Evolutionary conservation across 2,888 invertebrate genomes (phyloP).

Genomic region (Schrankia costaestrigalis): DNA sequence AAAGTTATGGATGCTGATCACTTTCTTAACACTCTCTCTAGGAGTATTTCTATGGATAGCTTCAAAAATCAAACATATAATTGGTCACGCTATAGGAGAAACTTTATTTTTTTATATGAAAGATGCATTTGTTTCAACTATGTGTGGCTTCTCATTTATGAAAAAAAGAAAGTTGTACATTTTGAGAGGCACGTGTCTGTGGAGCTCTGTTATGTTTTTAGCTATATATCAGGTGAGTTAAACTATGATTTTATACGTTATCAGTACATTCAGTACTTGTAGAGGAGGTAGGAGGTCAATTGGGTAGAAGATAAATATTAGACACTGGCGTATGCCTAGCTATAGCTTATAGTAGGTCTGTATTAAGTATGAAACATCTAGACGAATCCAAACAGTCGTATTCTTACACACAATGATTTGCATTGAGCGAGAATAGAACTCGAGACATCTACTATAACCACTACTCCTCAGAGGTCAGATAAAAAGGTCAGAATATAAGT

Average conservation of each 20-base stretch:
- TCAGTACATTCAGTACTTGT: too few relatives aligned
- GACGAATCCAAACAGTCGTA: too few relatives aligned
- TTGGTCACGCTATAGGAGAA: conserved; percentile 8
- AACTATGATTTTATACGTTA: too few relatives aligned
- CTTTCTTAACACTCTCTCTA: conserved; percentile 13
- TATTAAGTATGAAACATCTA: too few relatives aligned
- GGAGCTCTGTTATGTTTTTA: conserved; percentile 38
- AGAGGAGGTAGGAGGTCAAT: too few relatives aligned
- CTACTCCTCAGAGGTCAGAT: too few relatives aligned
- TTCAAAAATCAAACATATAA: conserved; percentile 16
- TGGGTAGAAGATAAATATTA: too few relatives aligned
- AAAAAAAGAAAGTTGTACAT: conserved; percentile 29
- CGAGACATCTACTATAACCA: too few relatives aligned
- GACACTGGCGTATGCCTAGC: too few relatives aligned
- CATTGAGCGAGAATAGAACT: too few relatives aligned
- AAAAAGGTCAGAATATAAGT: not conserved
- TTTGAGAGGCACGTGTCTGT: conserved; percentile 37
- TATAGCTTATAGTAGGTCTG: too few relatives aligned
- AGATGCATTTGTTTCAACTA: conserved; percentile 26
- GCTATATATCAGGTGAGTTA: conserved; percentile 50
- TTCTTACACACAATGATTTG: too few relatives aligned
- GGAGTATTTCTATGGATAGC: conserved; percentile 38
- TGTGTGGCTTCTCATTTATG: conserved; percentile 38
- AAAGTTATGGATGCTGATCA: conserved; percentile 21
- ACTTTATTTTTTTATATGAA: conserved; percentile 25